These are phyloP conservation scores for Arenaria interpres DNA, from an alignment of 2,113 vertebrate genomes.

Conservation along the genomic window DNA sequence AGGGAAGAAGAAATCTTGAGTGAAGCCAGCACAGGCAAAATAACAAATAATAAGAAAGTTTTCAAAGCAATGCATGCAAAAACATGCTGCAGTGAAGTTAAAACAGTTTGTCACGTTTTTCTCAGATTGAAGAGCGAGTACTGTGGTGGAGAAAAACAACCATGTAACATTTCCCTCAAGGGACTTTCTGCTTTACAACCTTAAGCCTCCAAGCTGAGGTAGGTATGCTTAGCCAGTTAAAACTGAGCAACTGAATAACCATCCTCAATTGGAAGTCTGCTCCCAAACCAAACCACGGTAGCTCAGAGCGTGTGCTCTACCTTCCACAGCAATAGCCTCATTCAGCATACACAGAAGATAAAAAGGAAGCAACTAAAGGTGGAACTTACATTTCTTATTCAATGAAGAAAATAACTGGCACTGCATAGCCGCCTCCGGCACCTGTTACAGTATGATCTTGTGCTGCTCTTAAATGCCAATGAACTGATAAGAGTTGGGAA, in stretches of 20 bases:
- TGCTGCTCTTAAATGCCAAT: neutral
- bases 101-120: neutral
- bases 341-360: neutral
- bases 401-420: neutral
- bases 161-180: neutral
- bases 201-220: neutral
- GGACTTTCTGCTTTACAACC: neutral
- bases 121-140: neutral
- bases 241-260: neutral
- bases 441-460: neutral
- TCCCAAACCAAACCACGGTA: neutral
- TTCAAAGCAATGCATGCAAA: neutral
- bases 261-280: neutral
- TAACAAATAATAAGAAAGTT: neutral
- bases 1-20: neutral
- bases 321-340: neutral
- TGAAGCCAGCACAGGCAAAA: neutral
- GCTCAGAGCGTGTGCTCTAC: neutral
- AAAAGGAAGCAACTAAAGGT: neutral
- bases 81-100: neutral
- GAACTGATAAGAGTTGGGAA: neutral
- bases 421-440: fast-evolving
- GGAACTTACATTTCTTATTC: neutral
- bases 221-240: neutral
- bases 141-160: neutral